Evolutionary conservation across 2,888 invertebrate species (phyloP).

Genomic region (Prenolepis imparis): DNA sequence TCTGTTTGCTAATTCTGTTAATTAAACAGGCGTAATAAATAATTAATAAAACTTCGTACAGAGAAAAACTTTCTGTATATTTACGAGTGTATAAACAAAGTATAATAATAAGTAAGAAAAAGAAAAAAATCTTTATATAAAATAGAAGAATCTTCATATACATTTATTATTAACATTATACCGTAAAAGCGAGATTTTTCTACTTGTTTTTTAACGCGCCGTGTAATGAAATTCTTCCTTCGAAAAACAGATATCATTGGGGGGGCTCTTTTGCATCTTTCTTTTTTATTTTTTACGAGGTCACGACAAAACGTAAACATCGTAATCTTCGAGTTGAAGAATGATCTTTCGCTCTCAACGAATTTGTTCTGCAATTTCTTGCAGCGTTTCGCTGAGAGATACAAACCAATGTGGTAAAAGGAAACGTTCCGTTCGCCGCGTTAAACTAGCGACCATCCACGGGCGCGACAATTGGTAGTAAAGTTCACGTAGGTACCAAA

Average conservation of each 20-base stretch:
- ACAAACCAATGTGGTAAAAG: conserved; percentile 16
- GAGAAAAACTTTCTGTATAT: background rate
- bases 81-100: background rate
- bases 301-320: background rate
- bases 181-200: background rate
- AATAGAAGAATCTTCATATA: background rate
- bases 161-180: background rate
- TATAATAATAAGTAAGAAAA: too few relatives aligned
- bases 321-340: background rate
- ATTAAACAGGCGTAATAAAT: conserved; percentile 19
- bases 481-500: conserved; percentile 54
- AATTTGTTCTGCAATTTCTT: background rate
- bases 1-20: background rate
- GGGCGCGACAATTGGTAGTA: conserved; percentile 60
- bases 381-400: conserved; percentile 15
- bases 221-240: conserved; percentile 18
- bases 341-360: conserved; percentile 6
- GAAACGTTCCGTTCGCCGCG: conserved; percentile 24
- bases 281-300: background rate
- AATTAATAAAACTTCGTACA: background rate
- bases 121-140: background rate
- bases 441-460: conserved; percentile 24
- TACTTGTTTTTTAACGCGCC: background rate
- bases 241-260: background rate
- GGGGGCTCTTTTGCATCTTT: background rate